Conservation (phyloP, 30 jellyfish, hydroid and myxozoan genomes). For the Aurelia aurita complex sp. Pacific region DNA sequence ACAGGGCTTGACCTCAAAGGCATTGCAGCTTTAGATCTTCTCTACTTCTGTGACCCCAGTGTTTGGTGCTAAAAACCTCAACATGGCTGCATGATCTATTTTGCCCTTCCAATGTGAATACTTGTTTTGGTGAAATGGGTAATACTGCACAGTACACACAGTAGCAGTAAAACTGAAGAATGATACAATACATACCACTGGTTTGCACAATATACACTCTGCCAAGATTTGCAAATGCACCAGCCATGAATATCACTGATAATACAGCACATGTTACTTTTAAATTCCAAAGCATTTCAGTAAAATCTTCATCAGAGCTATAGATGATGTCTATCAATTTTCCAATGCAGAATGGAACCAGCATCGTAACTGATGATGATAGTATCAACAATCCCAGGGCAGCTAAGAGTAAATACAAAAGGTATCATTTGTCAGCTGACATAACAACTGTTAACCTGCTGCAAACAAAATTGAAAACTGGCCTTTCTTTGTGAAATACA, state of each 20-base stretch:
- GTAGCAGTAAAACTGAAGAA: neutral
- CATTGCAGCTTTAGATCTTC: too few relatives aligned
- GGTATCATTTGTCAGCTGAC: too few relatives aligned
- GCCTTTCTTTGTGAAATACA: too few relatives aligned
- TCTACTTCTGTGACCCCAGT: too few relatives aligned
- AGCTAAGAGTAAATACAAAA: slow-evolving; percentile 23
- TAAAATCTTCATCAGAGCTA: slow-evolving; percentile 69
- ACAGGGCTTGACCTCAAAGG: too few relatives aligned
- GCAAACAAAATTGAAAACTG: too few relatives aligned
- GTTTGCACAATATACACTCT: slow-evolving; percentile 92
- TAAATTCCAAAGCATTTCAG: slow-evolving; percentile 81
- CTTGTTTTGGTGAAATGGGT: too few relatives aligned
- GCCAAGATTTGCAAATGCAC: slow-evolving; percentile 94
- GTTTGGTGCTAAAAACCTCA: too few relatives aligned
- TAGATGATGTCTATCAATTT: slow-evolving; percentile 90
- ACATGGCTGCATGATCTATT: too few relatives aligned
- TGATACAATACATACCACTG: slow-evolving; percentile 55
- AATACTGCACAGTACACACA: too few relatives aligned
- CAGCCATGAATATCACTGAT: slow-evolving; percentile 76
- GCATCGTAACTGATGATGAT: slow-evolving; percentile 92
- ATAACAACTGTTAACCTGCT: too few relatives aligned
- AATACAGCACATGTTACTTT: slow-evolving; percentile 70
- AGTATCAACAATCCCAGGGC: slow-evolving; percentile 82
- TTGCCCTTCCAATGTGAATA: too few relatives aligned
- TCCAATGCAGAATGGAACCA: slow-evolving; percentile 98